phyloP scores from a whole-genome alignment of 2,888 invertebrate genomes.

The Mythimna lalbum region DNA sequence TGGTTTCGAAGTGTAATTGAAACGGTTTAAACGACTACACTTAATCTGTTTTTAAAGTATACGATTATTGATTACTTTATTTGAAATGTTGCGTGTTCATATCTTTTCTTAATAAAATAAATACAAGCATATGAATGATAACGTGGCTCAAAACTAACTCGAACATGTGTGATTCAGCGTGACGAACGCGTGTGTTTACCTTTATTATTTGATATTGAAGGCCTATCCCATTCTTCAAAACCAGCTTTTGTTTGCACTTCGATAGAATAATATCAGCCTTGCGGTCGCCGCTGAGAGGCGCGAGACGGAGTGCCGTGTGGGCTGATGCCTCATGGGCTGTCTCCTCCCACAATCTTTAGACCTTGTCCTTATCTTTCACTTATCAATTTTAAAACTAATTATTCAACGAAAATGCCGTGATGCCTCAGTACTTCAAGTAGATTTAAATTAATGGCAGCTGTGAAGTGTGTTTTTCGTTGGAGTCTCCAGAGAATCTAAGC shows the following conservation, averaged over 20 bases:
- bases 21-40: slow-evolving; percentile 16
- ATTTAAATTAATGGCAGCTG: background rate
- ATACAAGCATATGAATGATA: slow-evolving; percentile 16
- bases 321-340: slow-evolving; percentile 64
- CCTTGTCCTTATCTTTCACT: slow-evolving; percentile 65
- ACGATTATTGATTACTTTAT: slow-evolving; percentile 23
- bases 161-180: slow-evolving; percentile 5
- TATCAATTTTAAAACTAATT: slow-evolving; percentile 40
- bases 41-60: slow-evolving; percentile 1
- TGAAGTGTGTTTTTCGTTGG: background rate
- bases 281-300: slow-evolving; percentile 64
- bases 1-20: slow-evolving; percentile 10
- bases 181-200: slow-evolving; percentile 15
- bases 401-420: background rate
- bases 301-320: slow-evolving; percentile 66
- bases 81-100: slow-evolving; percentile 16
- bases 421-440: background rate
- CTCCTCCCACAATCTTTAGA: slow-evolving; percentile 67
- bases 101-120: slow-evolving; percentile 31
- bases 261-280: slow-evolving; percentile 71
- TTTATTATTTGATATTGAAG: slow-evolving; percentile 43
- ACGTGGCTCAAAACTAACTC: slow-evolving; percentile 21
- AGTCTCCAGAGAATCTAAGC: too few relatives aligned
- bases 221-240: slow-evolving; percentile 45
- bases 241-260: slow-evolving; percentile 58